Evolutionary conservation across 2,888 invertebrate species (phyloP).

Genomic region (Xestia rhomboidea): DNA sequence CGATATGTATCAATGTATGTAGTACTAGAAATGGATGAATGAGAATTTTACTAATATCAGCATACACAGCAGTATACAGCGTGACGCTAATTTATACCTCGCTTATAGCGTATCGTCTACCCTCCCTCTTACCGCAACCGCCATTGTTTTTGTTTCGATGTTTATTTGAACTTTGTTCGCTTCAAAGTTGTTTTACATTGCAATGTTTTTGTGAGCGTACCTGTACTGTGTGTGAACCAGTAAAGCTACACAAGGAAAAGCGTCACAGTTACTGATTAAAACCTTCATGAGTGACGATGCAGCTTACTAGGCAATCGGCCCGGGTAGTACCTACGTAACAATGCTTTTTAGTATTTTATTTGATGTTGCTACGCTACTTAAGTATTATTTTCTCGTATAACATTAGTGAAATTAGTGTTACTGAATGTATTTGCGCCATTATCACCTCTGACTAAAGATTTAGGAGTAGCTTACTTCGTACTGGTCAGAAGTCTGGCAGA

Average conservation of each 20-base stretch:
- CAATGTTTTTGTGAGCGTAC: conserved; percentile 53
- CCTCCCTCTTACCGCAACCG: conserved; percentile 25
- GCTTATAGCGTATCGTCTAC: conserved; percentile 29
- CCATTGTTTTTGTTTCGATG: conserved; percentile 51
- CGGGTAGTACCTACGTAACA: not conserved
- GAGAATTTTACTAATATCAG: too few relatives aligned
- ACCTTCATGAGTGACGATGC: not conserved
- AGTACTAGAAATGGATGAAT: too few relatives aligned
- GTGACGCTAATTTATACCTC: not conserved
- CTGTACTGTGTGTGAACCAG: conserved; percentile 16
- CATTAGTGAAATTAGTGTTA: not conserved
- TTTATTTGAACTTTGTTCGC: conserved; percentile 61
- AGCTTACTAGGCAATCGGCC: not conserved
- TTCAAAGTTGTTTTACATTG: conserved; percentile 49
- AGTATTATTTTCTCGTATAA: not conserved
- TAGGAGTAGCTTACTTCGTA: too few relatives aligned
- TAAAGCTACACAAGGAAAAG: not conserved
- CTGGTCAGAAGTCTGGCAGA: too few relatives aligned
- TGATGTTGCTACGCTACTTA: not conserved
- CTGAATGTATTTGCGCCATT: not conserved
- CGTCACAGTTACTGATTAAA: conserved; percentile 21
- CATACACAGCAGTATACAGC: too few relatives aligned
- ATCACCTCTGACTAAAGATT: not conserved
- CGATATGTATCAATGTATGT: too few relatives aligned
- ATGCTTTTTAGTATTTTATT: not conserved